Percentiles rank a stretch among this genome's conserved stretches.
Evolutionary conservation across 2,113 vertebrate species (phyloP).

Genomic region (Puntigrus tetrazona): DNA sequence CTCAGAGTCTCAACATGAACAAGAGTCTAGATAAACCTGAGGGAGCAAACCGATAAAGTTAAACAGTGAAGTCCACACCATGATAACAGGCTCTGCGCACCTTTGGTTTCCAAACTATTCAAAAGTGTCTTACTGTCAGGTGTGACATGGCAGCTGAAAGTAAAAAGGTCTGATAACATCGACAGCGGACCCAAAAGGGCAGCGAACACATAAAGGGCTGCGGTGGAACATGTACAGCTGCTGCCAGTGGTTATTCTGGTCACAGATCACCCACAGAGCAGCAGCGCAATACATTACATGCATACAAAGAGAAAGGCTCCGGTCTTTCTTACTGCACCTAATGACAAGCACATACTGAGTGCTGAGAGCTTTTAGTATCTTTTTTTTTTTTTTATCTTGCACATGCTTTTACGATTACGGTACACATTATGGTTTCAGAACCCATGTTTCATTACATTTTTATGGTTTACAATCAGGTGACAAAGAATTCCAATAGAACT

Average conservation of each 20-base stretch:
- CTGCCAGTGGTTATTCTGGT: slow-evolving; percentile 38
- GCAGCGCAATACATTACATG: background rate
- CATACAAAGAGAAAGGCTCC: slow-evolving; percentile 18
- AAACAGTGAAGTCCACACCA: slow-evolving; percentile 28
- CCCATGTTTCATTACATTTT: background rate
- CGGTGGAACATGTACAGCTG: background rate
- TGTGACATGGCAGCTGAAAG: background rate
- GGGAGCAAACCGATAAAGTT: slow-evolving; percentile 39
- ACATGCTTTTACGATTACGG: background rate
- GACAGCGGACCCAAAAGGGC: slow-evolving; percentile 35
- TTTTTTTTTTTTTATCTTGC: too few species aligned
- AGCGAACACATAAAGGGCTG: slow-evolving; percentile 30
- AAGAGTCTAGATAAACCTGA: slow-evolving; percentile 29
- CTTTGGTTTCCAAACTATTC: slow-evolving; percentile 33
- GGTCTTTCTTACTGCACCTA: background rate
- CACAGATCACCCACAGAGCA: slow-evolving; percentile 15
- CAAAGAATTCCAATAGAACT: background rate
- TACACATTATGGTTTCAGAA: background rate
- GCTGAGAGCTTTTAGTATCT: background rate
- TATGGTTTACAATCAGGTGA: background rate
- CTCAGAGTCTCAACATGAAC: background rate
- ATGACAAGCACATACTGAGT: background rate
- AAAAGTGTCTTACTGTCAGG: slow-evolving; percentile 61
- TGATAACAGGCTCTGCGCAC: slow-evolving; percentile 52
- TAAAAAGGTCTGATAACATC: slow-evolving; percentile 48